phyloP scores from a whole-genome alignment of 2,797 vertebrate species.

The Pangasius krempfi region DNA sequence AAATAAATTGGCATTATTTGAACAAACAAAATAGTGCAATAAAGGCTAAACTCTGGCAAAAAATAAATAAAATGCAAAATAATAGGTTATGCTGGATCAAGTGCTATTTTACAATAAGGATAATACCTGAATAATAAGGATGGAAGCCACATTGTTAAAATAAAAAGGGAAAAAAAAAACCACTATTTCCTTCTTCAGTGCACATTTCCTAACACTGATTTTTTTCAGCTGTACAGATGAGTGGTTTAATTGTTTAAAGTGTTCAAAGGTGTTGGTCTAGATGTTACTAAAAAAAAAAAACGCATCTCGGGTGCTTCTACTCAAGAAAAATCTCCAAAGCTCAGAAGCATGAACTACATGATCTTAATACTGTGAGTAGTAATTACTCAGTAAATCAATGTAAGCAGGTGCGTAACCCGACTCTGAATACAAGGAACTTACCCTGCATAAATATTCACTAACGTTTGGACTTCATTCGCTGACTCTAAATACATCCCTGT shows the following conservation, averaged over 20 bases:
- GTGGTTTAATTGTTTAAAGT: too few species aligned
- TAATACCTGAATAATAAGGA: not conserved
- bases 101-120: not conserved
- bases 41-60: not conserved
- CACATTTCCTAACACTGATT: too few species aligned
- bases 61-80: not conserved
- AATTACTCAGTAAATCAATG: not conserved
- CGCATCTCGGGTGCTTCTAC: too few species aligned
- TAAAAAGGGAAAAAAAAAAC: not conserved
- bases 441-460: not conserved
- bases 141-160: not conserved
- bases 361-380: not conserved
- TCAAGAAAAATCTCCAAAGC: not conserved
- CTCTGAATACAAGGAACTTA: not conserved
- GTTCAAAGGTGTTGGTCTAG: too few species aligned
- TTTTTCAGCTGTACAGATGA: too few species aligned
- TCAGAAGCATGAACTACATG: not conserved
- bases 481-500: not conserved
- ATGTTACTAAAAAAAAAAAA: too few species aligned
- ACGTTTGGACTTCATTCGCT: not conserved
- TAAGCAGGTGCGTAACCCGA: not conserved
- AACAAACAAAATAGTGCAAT: not conserved
- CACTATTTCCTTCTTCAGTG: too few species aligned
- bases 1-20: not conserved
- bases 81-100: not conserved